Conservation (phyloP, 2,888 invertebrate genomes). For the Rhodophaea formosa region DNA sequence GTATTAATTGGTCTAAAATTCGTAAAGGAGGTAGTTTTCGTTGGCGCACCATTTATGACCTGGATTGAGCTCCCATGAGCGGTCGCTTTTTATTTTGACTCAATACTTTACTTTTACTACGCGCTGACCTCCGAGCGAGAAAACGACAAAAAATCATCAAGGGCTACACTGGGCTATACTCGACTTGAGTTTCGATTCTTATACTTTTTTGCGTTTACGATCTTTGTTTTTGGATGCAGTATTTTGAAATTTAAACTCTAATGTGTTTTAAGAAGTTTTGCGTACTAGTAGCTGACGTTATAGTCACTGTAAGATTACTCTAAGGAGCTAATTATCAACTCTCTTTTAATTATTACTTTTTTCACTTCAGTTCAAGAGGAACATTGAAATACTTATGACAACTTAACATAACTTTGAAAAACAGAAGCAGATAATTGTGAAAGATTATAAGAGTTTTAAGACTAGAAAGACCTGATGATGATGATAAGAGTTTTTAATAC, state of each 20-base stretch:
- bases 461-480: too few relatives aligned
- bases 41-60: conserved; percentile 59
- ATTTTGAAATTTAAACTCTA: too few relatives aligned
- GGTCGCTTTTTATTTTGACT: conserved; percentile 57
- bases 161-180: conserved; percentile 44
- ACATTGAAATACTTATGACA: too few relatives aligned
- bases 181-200: conserved; percentile 29
- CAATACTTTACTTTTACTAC: conserved; percentile 66
- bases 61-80: conserved; percentile 61
- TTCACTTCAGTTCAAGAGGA: too few relatives aligned
- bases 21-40: conserved; percentile 30
- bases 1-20: neutral
- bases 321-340: too few relatives aligned
- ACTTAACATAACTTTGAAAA: too few relatives aligned
- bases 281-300: too few relatives aligned
- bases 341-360: too few relatives aligned
- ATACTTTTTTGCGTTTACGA: conserved; percentile 15
- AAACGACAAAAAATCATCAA: conserved; percentile 52
- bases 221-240: conserved; percentile 17
- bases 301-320: too few relatives aligned
- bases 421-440: too few relatives aligned
- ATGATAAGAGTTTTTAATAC: too few relatives aligned
- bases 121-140: conserved; percentile 62
- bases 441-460: too few relatives aligned
- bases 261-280: neutral